A percentile compares a stretch with the other conserved stretches of the same genome.
These are phyloP conservation scores for Platynereis dumerilii DNA, from an alignment of 2,888 invertebrate species.

Conservation along the genomic window DNA sequence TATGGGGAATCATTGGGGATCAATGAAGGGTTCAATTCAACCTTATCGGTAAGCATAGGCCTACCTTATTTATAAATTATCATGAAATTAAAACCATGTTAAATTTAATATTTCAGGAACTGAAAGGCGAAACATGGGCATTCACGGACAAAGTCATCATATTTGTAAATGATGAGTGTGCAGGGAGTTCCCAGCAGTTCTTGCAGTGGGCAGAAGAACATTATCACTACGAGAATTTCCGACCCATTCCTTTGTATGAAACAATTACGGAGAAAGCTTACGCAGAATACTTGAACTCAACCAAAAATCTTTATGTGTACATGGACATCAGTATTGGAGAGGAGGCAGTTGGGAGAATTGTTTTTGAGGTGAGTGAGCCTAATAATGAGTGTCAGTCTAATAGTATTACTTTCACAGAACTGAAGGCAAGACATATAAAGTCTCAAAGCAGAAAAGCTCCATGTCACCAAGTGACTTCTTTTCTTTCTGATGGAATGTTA, in stretches of 20 bases:
- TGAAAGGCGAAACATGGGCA: conserved; percentile 60
- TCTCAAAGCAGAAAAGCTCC: no score
- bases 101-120: conserved; percentile 43
- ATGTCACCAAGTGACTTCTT: no score
- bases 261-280: conserved; percentile 61
- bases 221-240: conserved; percentile 57
- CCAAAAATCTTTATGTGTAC: conserved; percentile 49
- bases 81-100: no score
- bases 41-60: no score
- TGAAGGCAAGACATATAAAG: no score
- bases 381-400: no score
- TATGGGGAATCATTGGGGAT: neutral
- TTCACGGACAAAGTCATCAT: conserved; percentile 57
- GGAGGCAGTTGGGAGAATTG: conserved; percentile 51
- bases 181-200: conserved; percentile 59
- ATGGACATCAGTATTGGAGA: conserved; percentile 56
- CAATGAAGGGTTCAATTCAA: neutral
- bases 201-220: conserved; percentile 58
- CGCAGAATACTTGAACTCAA: conserved; percentile 50
- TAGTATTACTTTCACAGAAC: no score
- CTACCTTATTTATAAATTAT: no score
- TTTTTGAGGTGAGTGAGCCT: conserved; percentile 53
- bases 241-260: conserved; percentile 53
- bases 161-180: conserved; percentile 54
- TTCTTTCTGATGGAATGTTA: no score